Evolutionary conservation across 2,113 vertebrate species (phyloP), one percentile per base, ranked within the genome.

Genomic region (Zosterops japonicus): DNA sequence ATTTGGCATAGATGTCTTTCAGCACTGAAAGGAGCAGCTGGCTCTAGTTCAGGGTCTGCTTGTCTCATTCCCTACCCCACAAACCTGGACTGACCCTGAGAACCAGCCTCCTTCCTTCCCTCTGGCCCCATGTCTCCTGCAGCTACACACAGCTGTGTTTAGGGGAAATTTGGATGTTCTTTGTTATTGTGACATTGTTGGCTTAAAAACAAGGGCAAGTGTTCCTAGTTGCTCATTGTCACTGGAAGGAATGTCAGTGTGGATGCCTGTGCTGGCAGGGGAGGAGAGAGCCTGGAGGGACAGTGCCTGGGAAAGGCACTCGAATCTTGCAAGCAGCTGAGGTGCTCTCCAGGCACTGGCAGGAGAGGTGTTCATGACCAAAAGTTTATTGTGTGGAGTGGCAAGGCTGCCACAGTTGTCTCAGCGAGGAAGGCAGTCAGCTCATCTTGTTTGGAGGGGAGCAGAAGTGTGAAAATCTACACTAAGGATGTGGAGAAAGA

Each of bases 111-210:
- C 46, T 35, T 74, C 46, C 46, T 35, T 83, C 19, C 53, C 59
- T 52, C 29, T 21, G 63, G 63, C 61, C 65, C 29, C 47, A 18
- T 36, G 47, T 69, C 44, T 70, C 93, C 95, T 41, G 78, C 60
- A 91, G 70, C 85, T 70, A 42, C 3, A 1, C 75, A 78, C 92
- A 95, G 78, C 83, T 92, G 83, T 49, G 49, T 79, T 81, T 84
- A 50, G 60, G 36, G 46, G 76, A 86, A 82, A 89, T 47, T 11
- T 83, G 71, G 59, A 89, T 49, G 33, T 44, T 72, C 56, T 69
- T 88, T 83, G 47, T 87, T 83, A 41, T 80, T 74, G 36, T 81
- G 87, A 89, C 24, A 12, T 55, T 69, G 18, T 52, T 94, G 92
- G 77, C 94, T 89, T 82, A 42, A 67, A 67, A 85, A 28, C 59